These are phyloP conservation scores for Bombyx mandarina DNA, from an alignment of 1,140 invertebrate species.

Conservation along the genomic window DNA sequence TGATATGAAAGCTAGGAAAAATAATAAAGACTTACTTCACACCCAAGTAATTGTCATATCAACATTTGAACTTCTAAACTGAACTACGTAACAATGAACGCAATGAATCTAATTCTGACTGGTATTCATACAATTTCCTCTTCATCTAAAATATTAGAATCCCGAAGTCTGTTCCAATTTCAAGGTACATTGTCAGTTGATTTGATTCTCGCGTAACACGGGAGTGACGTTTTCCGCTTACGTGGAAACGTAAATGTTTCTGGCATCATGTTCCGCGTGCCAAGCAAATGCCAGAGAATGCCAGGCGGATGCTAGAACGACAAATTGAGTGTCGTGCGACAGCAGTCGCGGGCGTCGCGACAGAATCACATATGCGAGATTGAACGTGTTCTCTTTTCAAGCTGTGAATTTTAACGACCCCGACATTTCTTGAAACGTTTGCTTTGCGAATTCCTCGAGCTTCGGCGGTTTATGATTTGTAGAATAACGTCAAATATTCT, in stretches of 20 bases:
- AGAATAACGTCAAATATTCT: no score
- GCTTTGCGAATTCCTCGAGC: no score
- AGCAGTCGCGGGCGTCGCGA: neutral
- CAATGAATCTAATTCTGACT: no score
- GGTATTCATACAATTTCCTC: no score
- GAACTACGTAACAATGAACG: no score
- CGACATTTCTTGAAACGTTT: no score
- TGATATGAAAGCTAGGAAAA: no score
- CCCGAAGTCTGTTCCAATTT: slow-evolving; percentile 14
- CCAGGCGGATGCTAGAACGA: slow-evolving; percentile 20
- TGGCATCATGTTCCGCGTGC: slow-evolving; percentile 24
- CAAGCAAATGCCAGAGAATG: slow-evolving; percentile 20
- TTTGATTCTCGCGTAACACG: slow-evolving; percentile 22
- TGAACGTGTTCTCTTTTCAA: slow-evolving; percentile 5
- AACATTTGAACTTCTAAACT: no score
- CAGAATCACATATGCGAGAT: slow-evolving; percentile 6
- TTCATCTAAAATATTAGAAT: no score
- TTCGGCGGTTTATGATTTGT: no score
- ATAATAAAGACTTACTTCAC: no score
- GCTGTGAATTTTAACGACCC: neutral
- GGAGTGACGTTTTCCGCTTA: slow-evolving; percentile 18
- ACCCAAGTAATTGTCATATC: no score
- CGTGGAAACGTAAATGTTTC: slow-evolving; percentile 26
- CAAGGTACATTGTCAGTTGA: slow-evolving; percentile 19
- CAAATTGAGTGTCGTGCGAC: slow-evolving; percentile 26